Base-by-base conservation (phyloP, 2,797 vertebrate species). In the Danionella dracula region DNA sequence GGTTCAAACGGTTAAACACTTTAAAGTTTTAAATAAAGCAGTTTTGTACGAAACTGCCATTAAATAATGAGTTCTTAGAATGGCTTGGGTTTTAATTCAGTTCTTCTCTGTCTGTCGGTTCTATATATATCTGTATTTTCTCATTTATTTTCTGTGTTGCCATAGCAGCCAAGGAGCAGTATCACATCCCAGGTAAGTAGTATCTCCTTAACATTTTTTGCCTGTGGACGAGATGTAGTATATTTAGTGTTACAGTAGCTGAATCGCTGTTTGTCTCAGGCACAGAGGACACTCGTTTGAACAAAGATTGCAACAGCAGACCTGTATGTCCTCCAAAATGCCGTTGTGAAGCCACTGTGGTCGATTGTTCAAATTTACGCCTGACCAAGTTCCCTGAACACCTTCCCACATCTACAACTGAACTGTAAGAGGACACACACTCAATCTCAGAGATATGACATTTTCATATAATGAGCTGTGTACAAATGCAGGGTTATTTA, bases 131-230 rank as follows among this genome's bases (percentile, higher is more conserved):
- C 23, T 27, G 3, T 3, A 27, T 27, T 3, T 27, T 1, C 16
- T 48, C 6, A 13, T 48, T n/a, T 13, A 8, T 15, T 6, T 48
- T 21, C 13, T 12, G 4, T 29, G 45, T n/a, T 74, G 90, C 83
- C 81, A 84, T 79, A 86, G 32, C 93, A 99, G 96, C 94, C 72
- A 98, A 98, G 83, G 96, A 98, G 82, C 96, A 99, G 83, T 99
- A 99, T 86, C 89, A 94, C 88, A 95, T 98, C 85, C 95, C 96
- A 93, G 96, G 96, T 99, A 90, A 92, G 92, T 90, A n/a, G n/a
- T n/a, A n/a, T 35, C 32, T 3, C 3, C 10, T 31, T 31, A 1
- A 31, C 1, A n/a, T n/a, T n/a, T n/a, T n/a, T n/a, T n/a, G n/a
- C n/a, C n/a, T n/a, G n/a, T n/a, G n/a, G n/a, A n/a, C n/a, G n/a